Evolutionary conservation across 2,888 invertebrate species (phyloP), one percentile per base, ranked within the genome.

Genomic region (Pachydiplax longipennis): DNA sequence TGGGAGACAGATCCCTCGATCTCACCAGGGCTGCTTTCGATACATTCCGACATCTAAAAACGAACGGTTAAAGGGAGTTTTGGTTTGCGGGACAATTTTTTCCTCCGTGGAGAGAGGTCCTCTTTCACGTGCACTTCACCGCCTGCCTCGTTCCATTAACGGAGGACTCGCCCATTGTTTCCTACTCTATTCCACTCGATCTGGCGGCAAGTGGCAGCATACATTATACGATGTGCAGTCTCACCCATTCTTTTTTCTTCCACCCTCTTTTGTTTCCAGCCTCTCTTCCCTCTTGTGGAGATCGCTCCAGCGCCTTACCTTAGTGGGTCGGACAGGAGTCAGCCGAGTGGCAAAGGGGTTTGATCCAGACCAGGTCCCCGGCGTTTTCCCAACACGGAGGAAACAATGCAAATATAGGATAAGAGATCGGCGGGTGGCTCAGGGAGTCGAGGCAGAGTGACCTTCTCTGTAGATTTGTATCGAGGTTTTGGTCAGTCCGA

Each of bases 191-290:
- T 87, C 87, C 87, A 61, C 37, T 37, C 87, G 61, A 87, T 87
- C 61, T 58, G 87, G 87, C 61, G 87, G 87, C 18, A 87, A 65
- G 87, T 87, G 87, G 87, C 87, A 87, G 87, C 87, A 87, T 61
- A 87, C 87, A 87, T 87, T 87, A 87, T 87, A 18, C 61, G 87
- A 87, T 87, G 65, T 61, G 87, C 87, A 87, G 87, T 87, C 87
- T 87, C 65, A 61, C 87, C 37, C 65, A 35, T 83, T 31, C 15
- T 61, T 37, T 83, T 83, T 83, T 61, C 35, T 53, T 83, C 58
- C 58, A 15, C n/a, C n/a, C 22, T 61, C 87, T 61, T 87, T 87
- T 61, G 87, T 87, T 65, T 35, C 53, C 2, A 18, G 10, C 22
- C 48, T 48, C 44, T 31, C 10, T 15, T 37, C 81, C 37, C 37